Evolutionary conservation across 2,888 invertebrate genomes (phyloP), one percentile per base, ranked within the genome.

Genomic region (Ligdia adustata): DNA sequence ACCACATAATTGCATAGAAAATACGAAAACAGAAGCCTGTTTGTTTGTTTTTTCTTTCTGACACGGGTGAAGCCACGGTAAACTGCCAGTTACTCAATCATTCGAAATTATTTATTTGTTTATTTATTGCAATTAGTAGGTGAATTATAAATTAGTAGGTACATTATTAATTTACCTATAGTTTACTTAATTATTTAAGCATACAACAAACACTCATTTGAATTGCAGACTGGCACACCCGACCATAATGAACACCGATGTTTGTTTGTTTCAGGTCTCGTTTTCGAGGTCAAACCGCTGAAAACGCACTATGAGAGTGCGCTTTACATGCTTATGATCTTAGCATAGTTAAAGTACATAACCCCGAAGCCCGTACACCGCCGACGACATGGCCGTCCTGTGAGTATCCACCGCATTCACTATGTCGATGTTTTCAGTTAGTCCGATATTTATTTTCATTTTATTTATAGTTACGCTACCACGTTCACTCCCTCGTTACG

Each of bases 401-500:
- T 90, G 75, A 90, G 90, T 90, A 89, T 75, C 50, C 66, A 76
- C 72, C 82, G 79, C 78, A 72, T 66, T 58, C 63, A 68, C 58
- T 70, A 72, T n/a, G n/a, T 87, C 76, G 76, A 81, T 88, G 87
- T 87, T 71, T 84, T 88, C 66, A 76, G 80, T 87, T 87, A 59
- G 53, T 74, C 69, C 68, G 69, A 78, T 76, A 82, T 75, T 74
- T 75, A 66, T 78, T 74, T 79, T 69, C 67, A 71, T 75, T 72
- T 77, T 75, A 73, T 79, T 82, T 84, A 76, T 79, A 78, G 82
- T 88, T 86, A 79, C 86, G 86, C 85, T 83, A 88, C 88, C 87
- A 87, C 89, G 88, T 87, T 86, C 80, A 82, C 87, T 89, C 90
- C 90, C 88, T 86, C 84, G 86, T 89, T 82, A 77, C 82, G 84